Percentiles rank a stretch among this genome's conserved stretches.
These are phyloP conservation scores for Ramphastos sulfuratus DNA, from an alignment of 2,113 vertebrate genomes.

Conservation along the genomic window DNA sequence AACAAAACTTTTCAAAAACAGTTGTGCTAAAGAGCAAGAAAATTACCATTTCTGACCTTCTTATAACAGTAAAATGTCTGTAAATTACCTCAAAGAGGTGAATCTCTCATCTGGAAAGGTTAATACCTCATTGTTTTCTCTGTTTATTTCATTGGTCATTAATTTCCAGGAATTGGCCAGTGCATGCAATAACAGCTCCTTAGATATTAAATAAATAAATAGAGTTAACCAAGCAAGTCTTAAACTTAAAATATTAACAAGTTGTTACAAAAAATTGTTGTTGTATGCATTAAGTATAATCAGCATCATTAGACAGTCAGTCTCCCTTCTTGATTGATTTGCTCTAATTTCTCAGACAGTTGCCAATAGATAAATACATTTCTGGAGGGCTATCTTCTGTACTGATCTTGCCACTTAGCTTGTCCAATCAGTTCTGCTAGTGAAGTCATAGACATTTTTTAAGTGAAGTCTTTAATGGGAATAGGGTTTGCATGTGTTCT, in stretches of 20 bases:
- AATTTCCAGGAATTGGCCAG: conserved; percentile 42
- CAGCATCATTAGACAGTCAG: neutral
- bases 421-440: neutral
- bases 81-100: neutral
- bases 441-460: neutral
- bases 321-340: conserved; percentile 48
- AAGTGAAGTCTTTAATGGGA: neutral
- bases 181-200: conserved; percentile 25
- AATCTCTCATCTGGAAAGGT: neutral
- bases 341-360: conserved; percentile 9
- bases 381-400: neutral
- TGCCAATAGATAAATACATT: neutral
- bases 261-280: conserved; percentile 22
- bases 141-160: conserved; percentile 50
- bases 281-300: neutral
- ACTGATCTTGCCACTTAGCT: neutral
- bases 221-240: conserved; percentile 17
- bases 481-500: neutral
- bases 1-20: neutral
- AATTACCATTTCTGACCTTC: neutral
- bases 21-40: neutral
- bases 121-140: conserved; percentile 36
- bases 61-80: neutral
- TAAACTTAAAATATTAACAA: neutral
- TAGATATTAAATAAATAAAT: conserved; percentile 54